Evolutionary conservation across 2,113 vertebrate genomes (phyloP).

Genomic region (Nothocercus julius): DNA sequence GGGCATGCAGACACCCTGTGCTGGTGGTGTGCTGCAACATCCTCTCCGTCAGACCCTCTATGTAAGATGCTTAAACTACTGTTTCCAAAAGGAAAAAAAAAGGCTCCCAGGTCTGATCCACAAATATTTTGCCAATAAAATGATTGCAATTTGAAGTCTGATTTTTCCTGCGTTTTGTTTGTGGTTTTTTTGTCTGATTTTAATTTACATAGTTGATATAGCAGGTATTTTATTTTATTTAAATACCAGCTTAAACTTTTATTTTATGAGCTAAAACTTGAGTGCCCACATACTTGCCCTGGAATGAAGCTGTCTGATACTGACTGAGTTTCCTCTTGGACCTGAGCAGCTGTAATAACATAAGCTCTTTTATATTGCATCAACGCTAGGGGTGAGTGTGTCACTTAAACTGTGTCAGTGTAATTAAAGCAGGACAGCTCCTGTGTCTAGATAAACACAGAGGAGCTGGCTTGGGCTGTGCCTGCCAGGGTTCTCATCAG

Average conservation of each 20-base stretch:
- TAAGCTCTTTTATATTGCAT: background rate
- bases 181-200: background rate
- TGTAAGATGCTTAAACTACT: background rate
- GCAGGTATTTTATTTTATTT: background rate
- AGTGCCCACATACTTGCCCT: background rate
- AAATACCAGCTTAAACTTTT: background rate
- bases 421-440: background rate
- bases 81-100: background rate
- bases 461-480: background rate
- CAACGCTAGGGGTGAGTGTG: background rate
- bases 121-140: background rate
- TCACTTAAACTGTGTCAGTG: background rate
- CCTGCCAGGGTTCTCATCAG: background rate
- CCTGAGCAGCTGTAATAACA: background rate
- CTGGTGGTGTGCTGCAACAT: background rate
- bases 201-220: background rate
- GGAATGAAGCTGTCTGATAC: background rate
- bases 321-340: background rate
- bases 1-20: rapidly evolving
- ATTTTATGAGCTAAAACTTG: background rate
- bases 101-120: background rate
- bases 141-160: background rate
- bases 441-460: background rate
- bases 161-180: no score
- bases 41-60: background rate